A percentile compares a stretch with the other conserved stretches of the same genome.
phyloP scores from a whole-genome alignment of 1,140 invertebrate species.

The Bemisia tabaci region DNA sequence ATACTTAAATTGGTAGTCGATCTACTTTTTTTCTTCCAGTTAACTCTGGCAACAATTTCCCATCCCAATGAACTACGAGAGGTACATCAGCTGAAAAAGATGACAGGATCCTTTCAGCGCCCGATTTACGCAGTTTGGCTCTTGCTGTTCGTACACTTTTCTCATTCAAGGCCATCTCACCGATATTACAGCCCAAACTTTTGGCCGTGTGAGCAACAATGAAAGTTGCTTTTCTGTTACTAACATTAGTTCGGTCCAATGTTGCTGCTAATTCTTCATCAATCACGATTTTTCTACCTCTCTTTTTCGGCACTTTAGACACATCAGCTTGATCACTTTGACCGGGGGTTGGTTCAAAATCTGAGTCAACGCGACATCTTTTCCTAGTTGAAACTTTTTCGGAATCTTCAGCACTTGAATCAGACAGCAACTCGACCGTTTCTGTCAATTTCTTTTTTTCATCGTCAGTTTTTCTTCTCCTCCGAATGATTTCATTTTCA shows the following conservation, averaged over 20 bases:
- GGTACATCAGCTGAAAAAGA: not conserved
- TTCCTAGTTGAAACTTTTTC: too few species aligned
- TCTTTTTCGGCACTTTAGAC: not conserved
- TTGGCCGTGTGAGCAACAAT: constrained; percentile 5
- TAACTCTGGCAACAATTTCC: constrained; percentile 11
- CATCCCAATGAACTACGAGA: constrained; percentile 4
- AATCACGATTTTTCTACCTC: not conserved
- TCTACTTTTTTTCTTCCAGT: constrained; percentile 10
- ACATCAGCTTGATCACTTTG: not conserved
- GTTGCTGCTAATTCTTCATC: constrained; percentile 1
- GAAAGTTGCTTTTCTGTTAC: constrained; percentile 2
- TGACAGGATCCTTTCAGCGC: constrained; percentile 1
- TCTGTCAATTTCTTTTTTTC: too few species aligned
- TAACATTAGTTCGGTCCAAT: not conserved
- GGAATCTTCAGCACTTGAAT: too few species aligned
- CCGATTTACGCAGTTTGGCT: not conserved
- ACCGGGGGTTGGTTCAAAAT: not conserved
- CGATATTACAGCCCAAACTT: not conserved
- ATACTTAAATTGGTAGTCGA: constrained; percentile 7
- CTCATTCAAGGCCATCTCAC: not conserved
- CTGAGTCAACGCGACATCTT: too few species aligned
- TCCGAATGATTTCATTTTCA: too few species aligned
- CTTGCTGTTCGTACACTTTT: not conserved
- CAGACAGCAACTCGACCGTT: too few species aligned
- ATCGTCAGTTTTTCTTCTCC: too few species aligned